Base-by-base conservation (phyloP, 2,888 invertebrate genomes). In the Drosophila greeni region DNA sequence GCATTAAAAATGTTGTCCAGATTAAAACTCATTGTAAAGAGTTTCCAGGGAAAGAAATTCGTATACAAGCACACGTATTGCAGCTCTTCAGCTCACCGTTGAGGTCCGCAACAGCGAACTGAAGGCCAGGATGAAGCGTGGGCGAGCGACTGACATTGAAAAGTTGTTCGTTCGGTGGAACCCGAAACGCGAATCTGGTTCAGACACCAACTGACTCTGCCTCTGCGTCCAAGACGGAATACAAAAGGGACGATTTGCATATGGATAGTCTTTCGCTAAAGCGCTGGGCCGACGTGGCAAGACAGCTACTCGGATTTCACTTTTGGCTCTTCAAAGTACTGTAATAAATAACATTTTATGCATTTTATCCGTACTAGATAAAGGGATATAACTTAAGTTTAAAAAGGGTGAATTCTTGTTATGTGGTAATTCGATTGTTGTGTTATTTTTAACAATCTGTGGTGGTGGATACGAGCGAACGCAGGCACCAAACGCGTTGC, bases 111-210 rank as follows among this genome's bases (percentile, higher is more conserved):
- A 60, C 59, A 55, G 12, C 40, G 18, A 54, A 56, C 59, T 69
- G 56, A 67, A 64, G 76, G 67, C 48, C 52, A 66, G 39, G 45
- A 60, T 6, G 42, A 11, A 33, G 43, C 45, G 78, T 78, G 72
- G 78, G 82, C 70, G 82, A 74, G 66, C 39, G 55, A 23, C 64
- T 82, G 78, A 76, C 80, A 72, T 65, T 74, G 74, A 78, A 68
- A 82, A 76, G 80, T 72, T 62, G 82, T 71, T 60, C 47, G 54
- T 70, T 62, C 49, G 56, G 54, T 36, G 16, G 29, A 48, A 26
- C 26, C 26, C 26, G n/a, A 47, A 60, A 58, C 18, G 42, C 34
- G 23, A 37, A 18, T 37, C 54, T 36, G 29, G 54, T 33, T 12
- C 20, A 43, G 43, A 56, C 57, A 37, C 31, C 53, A 71, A 67